phyloP scores from a whole-genome alignment of 2,888 invertebrate species.

The Abscondita cerata region DNA sequence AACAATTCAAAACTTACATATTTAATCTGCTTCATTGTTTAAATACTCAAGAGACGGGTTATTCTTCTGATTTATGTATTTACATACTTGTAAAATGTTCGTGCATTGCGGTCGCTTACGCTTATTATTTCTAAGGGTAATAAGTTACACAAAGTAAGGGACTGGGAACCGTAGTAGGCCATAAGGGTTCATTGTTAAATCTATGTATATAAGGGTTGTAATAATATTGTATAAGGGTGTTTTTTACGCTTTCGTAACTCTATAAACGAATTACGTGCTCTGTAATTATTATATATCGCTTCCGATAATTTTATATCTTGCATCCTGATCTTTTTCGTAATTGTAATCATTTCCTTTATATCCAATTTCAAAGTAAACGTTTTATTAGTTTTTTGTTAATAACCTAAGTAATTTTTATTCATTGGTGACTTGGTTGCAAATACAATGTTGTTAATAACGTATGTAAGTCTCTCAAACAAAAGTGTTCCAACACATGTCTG shows the following conservation, averaged over 20 bases:
- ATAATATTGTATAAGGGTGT: slow-evolving; percentile 27
- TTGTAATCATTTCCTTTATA: too few relatives aligned
- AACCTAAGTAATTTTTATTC: too few relatives aligned
- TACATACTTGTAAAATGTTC: slow-evolving; percentile 42
- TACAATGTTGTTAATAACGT: too few relatives aligned
- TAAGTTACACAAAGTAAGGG: slow-evolving; percentile 27
- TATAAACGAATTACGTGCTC: slow-evolving; percentile 23
- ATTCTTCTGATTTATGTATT: slow-evolving; percentile 41
- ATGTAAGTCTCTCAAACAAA: too few relatives aligned
- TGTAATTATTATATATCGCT: slow-evolving; percentile 31
- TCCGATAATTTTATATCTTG: slow-evolving; percentile 19
- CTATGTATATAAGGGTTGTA: slow-evolving; percentile 23
- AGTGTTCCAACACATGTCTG: too few relatives aligned
- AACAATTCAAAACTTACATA: slow-evolving; percentile 31
- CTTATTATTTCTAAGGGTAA: slow-evolving; percentile 30
- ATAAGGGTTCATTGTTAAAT: slow-evolving; percentile 41
- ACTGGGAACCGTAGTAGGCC: slow-evolving; percentile 24
- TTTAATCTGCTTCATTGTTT: slow-evolving; percentile 37
- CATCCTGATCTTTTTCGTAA: not conserved
- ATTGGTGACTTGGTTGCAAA: too few relatives aligned
- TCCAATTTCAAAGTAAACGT: too few relatives aligned
- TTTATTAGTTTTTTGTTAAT: too few relatives aligned
- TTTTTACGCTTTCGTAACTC: slow-evolving; percentile 25
- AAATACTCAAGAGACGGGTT: slow-evolving; percentile 36
- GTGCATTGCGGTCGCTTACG: slow-evolving; percentile 30